Conservation (phyloP, 2,888 invertebrate species). For the Odontothrips loti region DNA sequence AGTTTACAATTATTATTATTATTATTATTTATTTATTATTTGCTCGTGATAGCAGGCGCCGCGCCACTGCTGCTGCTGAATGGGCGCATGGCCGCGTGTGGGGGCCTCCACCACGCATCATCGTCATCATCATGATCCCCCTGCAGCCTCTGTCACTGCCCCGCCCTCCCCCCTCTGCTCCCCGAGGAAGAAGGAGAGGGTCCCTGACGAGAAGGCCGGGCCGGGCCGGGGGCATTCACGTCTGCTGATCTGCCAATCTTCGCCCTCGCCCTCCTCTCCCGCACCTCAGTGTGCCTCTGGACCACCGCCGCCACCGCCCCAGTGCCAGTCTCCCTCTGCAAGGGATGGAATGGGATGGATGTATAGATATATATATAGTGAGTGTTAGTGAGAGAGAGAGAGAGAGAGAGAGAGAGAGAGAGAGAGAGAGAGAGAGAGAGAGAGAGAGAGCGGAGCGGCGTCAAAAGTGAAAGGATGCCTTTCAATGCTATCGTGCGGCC, state of each 20-base stretch:
- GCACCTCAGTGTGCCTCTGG: neutral
- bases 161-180: too few species aligned
- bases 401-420: too few species aligned
- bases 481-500: neutral
- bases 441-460: neutral
- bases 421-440: too few species aligned
- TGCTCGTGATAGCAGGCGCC: too few species aligned
- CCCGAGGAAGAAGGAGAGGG: too few species aligned
- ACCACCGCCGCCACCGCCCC: neutral
- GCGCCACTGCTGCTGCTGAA: too few species aligned
- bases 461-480: constrained; percentile 6
- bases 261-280: neutral
- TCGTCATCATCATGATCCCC: too few species aligned
- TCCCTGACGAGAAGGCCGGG: neutral
- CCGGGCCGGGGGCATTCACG: constrained; percentile 9
- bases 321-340: neutral
- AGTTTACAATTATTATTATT: too few species aligned
- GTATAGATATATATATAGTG: neutral
- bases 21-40: too few species aligned
- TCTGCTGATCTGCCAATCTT: constrained; percentile 22
- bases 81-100: too few species aligned
- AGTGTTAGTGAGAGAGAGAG: neutral
- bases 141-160: too few species aligned
- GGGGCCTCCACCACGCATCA: too few species aligned
- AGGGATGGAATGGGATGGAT: neutral